A percentile compares a stretch with the other conserved stretches of the same genome.
phyloP scores from a whole-genome alignment of 2,113 vertebrate genomes.

The Heterotilapia buettikoferi region DNA sequence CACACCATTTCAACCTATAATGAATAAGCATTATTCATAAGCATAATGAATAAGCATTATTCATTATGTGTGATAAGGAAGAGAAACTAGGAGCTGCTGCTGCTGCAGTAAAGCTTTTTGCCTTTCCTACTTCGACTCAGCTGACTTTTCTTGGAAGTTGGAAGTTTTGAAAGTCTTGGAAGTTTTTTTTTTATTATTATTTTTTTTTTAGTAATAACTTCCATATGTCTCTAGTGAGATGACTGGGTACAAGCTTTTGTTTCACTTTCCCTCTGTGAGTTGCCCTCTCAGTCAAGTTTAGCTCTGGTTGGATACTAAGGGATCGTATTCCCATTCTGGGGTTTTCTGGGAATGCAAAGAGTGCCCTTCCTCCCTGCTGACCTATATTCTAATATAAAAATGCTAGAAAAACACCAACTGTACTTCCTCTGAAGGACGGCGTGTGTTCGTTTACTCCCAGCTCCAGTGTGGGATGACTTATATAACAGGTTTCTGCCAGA shows the following conservation, averaged over 20 bases:
- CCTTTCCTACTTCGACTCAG: background rate
- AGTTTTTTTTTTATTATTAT: background rate
- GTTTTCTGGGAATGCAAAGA: slow-evolving; percentile 55
- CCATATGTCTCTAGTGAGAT: slow-evolving; percentile 60
- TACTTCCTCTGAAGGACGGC: slow-evolving; percentile 35
- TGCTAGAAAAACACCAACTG: slow-evolving; percentile 44
- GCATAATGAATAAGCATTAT: background rate
- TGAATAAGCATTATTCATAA: background rate
- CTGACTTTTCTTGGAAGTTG: slow-evolving; percentile 10
- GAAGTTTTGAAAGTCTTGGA: background rate
- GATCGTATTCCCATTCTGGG: slow-evolving; percentile 47
- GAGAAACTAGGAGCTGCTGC: background rate
- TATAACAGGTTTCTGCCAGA: background rate
- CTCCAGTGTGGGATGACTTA: background rate
- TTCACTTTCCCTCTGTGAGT: slow-evolving; percentile 26
- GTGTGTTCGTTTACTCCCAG: slow-evolving; percentile 41
- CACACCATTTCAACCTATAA: background rate
- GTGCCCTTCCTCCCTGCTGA: slow-evolving; percentile 42
- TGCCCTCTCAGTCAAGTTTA: slow-evolving; percentile 39
- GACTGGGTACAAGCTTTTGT: slow-evolving; percentile 36
- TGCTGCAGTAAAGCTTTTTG: background rate
- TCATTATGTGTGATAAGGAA: background rate
- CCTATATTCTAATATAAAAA: slow-evolving; percentile 46
- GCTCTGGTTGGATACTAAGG: slow-evolving; percentile 42
- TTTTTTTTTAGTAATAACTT: slow-evolving; percentile 52